Evolutionary conservation across 2,113 vertebrate genomes (phyloP).

Genomic region (Ariopsis seemanni): DNA sequence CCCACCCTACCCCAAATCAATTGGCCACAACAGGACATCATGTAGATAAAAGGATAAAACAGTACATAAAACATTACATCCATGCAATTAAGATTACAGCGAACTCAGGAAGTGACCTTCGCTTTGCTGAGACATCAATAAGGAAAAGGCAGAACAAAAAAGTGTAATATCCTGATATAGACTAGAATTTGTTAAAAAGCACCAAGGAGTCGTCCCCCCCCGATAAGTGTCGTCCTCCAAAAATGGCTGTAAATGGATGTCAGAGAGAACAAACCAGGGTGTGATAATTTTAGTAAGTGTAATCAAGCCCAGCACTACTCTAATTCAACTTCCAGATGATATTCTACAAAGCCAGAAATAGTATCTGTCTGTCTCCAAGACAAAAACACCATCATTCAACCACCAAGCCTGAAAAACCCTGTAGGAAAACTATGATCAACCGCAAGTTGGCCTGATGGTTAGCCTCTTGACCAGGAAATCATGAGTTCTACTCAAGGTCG

Average conservation of each 20-base stretch:
- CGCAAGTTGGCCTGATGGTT: too few species aligned
- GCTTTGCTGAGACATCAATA: background rate
- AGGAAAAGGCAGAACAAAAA: background rate
- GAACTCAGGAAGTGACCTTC: background rate
- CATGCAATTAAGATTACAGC: background rate
- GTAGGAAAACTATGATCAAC: background rate
- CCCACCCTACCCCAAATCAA: too few species aligned
- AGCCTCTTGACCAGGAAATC: too few species aligned
- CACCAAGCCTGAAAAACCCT: background rate
- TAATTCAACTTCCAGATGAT: constrained; percentile 12
- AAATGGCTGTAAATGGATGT: too few species aligned
- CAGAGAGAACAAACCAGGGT: background rate
- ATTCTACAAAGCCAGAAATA: constrained; percentile 29
- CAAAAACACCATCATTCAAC: background rate
- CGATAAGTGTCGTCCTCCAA: too few species aligned
- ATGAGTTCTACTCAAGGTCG: too few species aligned
- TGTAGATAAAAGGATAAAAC: background rate
- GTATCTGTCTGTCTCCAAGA: background rate
- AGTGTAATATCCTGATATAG: background rate
- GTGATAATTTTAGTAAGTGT: constrained; percentile 7
- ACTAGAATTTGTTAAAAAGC: too few species aligned
- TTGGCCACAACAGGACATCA: background rate
- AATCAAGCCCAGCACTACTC: background rate
- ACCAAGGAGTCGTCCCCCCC: too few species aligned
- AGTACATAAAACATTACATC: background rate